These are phyloP conservation scores for Zaprionus kolodkinae DNA, from an alignment of 1,140 invertebrate species.

Conservation along the genomic window DNA sequence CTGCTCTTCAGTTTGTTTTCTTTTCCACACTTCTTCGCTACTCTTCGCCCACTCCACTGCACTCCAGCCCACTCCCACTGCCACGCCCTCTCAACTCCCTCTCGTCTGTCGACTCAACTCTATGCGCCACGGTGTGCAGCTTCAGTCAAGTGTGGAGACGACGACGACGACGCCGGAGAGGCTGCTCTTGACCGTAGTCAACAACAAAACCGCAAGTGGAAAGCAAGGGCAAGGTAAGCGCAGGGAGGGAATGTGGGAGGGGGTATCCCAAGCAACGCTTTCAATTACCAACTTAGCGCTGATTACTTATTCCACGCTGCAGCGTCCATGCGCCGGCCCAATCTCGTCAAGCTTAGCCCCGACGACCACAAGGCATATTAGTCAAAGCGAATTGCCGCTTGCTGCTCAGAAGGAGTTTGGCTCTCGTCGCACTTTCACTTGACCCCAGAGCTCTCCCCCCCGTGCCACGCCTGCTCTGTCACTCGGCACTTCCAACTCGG, in stretches of 20 bases:
- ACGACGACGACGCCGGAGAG: slow-evolving; percentile 26
- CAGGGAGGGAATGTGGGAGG: neutral
- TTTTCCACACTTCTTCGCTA: slow-evolving; percentile 32
- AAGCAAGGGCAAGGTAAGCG: slow-evolving; percentile 17
- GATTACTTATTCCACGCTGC: slow-evolving; percentile 75
- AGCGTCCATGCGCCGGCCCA: slow-evolving; percentile 33
- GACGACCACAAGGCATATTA: slow-evolving; percentile 71
- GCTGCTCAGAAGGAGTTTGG: slow-evolving; percentile 59
- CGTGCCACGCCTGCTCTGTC: neutral
- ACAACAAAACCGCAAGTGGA: slow-evolving; percentile 40
- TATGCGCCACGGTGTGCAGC: slow-evolving; percentile 24
- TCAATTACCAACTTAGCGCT: slow-evolving; percentile 81
- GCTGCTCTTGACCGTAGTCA: slow-evolving; percentile 59
- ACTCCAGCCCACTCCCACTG: neutral
- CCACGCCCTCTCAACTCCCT: slow-evolving; percentile 6
- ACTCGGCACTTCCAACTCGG: slow-evolving; percentile 21
- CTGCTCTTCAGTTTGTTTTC: slow-evolving; percentile 41
- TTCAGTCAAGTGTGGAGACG: slow-evolving; percentile 51
- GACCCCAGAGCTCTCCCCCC: no score
- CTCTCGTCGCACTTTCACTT: slow-evolving; percentile 56
- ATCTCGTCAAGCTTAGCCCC: slow-evolving; percentile 26
- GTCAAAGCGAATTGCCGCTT: slow-evolving; percentile 62
- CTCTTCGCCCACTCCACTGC: neutral
- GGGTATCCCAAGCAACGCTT: slow-evolving; percentile 51
- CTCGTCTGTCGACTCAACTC: slow-evolving; percentile 14